These are phyloP conservation scores for silkworm (Bombyx mori) DNA, from an alignment of 1,140 invertebrate genomes.

Conservation along the genomic window ASM3026992v2 NC_085128.1:9685501-9686000, in stretches of 20 bases:
- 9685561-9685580: slow-evolving; percentile 45
- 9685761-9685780: not conserved
- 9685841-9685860: too few species aligned
- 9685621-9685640: slow-evolving; percentile 73
- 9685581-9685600: slow-evolving; percentile 74
- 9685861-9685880: too few species aligned
- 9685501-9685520: slow-evolving; percentile 72
- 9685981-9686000: too few species aligned
- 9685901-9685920: too few species aligned
- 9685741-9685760: slow-evolving; percentile 12
- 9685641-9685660: slow-evolving; percentile 72
- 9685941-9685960: too few species aligned
- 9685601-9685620: slow-evolving; percentile 74
- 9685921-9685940: too few species aligned
- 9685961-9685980: too few species aligned
- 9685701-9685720: slow-evolving; percentile 63
- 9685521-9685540: slow-evolving; percentile 18
- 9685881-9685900: too few species aligned
- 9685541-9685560: slow-evolving; percentile 13
- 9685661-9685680: slow-evolving; percentile 63
- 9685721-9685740: slow-evolving; percentile 45
- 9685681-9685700: slow-evolving; percentile 69
- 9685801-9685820: not conserved
- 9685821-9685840: too few species aligned
- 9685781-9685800: not conserved